phyloP scores from a whole-genome alignment of 2,888 invertebrate species.

The Bugula neritina region DNA sequence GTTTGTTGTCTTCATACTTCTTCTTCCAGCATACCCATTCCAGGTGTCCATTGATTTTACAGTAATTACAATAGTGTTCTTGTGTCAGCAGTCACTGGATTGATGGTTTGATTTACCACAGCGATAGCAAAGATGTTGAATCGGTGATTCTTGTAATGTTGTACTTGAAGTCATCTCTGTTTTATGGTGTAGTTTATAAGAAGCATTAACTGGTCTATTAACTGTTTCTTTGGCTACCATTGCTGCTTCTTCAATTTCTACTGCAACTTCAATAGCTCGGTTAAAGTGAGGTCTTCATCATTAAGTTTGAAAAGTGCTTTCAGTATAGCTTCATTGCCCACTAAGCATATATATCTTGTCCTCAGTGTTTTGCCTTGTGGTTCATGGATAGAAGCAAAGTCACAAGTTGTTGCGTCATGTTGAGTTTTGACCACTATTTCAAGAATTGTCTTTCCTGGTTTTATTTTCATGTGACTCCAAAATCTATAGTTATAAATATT shows the following conservation, averaged over 20 bases:
- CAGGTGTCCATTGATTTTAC: background rate
- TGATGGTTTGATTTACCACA: background rate
- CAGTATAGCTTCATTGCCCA: slow-evolving; percentile 4
- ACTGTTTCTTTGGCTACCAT: no score
- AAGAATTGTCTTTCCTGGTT: no score
- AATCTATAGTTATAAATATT: background rate
- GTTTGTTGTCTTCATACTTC: background rate
- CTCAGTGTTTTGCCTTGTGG: background rate
- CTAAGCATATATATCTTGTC: background rate
- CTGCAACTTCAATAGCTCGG: background rate
- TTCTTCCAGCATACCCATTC: background rate
- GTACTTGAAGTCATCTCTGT: no score
- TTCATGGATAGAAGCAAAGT: no score
- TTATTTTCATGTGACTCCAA: no score
- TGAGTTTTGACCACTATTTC: no score
- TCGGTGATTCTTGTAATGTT: no score
- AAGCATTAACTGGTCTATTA: background rate
- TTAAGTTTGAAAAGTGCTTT: background rate
- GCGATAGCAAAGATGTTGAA: slow-evolving; percentile 1
- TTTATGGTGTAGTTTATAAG: no score
- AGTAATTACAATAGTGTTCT: background rate
- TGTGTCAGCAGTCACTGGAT: background rate
- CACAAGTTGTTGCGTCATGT: no score
- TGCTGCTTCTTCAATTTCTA: background rate
- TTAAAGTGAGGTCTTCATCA: background rate